A percentile compares a stretch with the other conserved stretches of the same genome.
Conservation (phyloP, 2,797 vertebrate species). For the Typhlichthys subterraneus region DNA sequence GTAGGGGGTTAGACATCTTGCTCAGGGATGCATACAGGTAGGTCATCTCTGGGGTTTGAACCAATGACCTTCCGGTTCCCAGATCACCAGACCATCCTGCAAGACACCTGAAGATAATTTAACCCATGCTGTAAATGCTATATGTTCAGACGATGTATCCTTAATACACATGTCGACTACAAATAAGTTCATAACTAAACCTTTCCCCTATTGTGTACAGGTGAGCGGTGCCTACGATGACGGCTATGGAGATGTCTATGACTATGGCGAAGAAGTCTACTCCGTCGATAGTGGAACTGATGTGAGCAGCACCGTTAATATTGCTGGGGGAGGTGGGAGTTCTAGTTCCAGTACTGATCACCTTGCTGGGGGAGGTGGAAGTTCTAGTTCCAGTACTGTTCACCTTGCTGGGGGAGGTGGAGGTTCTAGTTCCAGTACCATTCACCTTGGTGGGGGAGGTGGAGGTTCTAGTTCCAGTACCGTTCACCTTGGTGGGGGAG, state of each 20-base stretch:
- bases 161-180: too few relatives aligned
- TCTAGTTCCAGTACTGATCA: constrained; percentile 25
- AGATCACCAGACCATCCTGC: too few relatives aligned
- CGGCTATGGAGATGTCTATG: constrained; percentile 54
- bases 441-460: constrained; percentile 6
- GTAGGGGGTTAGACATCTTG: too few relatives aligned
- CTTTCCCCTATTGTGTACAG: constrained; percentile 44
- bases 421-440: constrained; percentile 7
- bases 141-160: too few relatives aligned
- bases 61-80: too few relatives aligned
- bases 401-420: constrained; percentile 15
- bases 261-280: constrained; percentile 55
- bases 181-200: background rate
- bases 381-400: constrained; percentile 24
- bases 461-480: background rate
- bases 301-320: background rate
- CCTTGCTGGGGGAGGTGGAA: constrained; percentile 3
- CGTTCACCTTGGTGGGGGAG: background rate
- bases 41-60: too few relatives aligned
- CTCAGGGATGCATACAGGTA: too few relatives aligned
- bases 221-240: constrained; percentile 54
- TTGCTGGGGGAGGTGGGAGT: constrained; percentile 8
- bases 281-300: constrained; percentile 38
- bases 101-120: too few relatives aligned
- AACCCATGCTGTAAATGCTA: too few relatives aligned